Percentiles rank a stretch among this genome's conserved stretches.
Evolutionary conservation across 2,888 invertebrate genomes (phyloP).

Genomic region (Phengaris alcon): DNA sequence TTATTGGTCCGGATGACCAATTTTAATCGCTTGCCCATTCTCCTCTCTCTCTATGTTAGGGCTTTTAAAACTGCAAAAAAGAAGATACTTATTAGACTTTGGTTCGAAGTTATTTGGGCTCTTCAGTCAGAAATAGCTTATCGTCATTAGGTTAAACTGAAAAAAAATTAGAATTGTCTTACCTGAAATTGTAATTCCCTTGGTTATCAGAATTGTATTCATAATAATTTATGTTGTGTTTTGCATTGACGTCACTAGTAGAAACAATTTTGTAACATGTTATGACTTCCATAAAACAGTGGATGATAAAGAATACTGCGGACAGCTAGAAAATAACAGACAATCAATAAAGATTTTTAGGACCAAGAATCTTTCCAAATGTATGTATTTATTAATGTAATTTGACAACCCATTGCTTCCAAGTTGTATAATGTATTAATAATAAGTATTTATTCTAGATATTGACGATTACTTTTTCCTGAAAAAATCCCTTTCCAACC

Average conservation of each 20-base stretch:
- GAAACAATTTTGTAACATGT: background rate
- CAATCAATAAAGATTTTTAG: background rate
- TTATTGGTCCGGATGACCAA: conserved; percentile 73
- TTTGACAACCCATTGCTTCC: too few species aligned
- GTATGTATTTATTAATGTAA: too few species aligned
- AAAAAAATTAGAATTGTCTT: too few species aligned
- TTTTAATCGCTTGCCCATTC: conserved; percentile 70
- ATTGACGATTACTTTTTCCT: too few species aligned
- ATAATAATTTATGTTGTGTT: conserved; percentile 28
- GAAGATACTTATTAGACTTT: background rate
- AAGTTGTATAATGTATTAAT: too few species aligned
- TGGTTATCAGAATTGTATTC: conserved; percentile 39
- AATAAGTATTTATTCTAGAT: too few species aligned
- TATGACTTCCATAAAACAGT: background rate
- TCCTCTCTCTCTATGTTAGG: conserved; percentile 76
- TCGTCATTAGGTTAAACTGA: too few species aligned
- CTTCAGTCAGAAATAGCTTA: too few species aligned
- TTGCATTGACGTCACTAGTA: background rate
- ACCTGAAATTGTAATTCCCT: conserved; percentile 48
- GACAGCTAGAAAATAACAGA: background rate
- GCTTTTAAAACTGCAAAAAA: conserved; percentile 46
- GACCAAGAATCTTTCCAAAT: too few species aligned
- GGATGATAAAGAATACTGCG: background rate
- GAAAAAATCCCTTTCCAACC: too few species aligned
- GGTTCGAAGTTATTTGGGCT: too few species aligned